Evolutionary conservation across 1,140 invertebrate species (phyloP), one percentile per base, ranked within the genome.

Genomic region (Lineus longissimus): DNA sequence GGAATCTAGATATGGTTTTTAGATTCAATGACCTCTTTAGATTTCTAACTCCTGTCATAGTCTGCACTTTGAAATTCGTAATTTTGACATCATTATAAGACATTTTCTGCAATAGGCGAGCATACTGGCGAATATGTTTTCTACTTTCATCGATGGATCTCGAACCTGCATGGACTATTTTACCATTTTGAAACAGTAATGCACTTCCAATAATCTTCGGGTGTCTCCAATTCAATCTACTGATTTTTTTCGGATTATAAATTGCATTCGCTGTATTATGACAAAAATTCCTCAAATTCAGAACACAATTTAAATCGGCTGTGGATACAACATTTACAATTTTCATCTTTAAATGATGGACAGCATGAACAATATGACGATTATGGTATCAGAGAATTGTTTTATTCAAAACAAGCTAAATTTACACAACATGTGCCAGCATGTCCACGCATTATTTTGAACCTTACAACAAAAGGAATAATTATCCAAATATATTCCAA

Each of bases 221-320:
- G n/a, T 51, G 47, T 51, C 25, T 51, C 47, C 47, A 51, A 9
- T 7, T 51, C n/a, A 51, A 51, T n/a, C 47, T n/a, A n/a, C 47
- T 51, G 25, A 51, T 7, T 27, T 4, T 7, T 51, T 27, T 9
- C 4, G 47, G 47, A 4, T 51, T 27, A 51, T 51, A 51, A n/a
- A 51, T 27, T 6, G 25, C 47, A 51, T 51, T 51, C 9, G 9
- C 6, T 6, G 25, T 23, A 7, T 51, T 51, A 9, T 4, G 4
- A 7, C 4, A 6, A n/a, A 51, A 7, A 7, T 51, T 27, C 19
- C 9, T 27, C n/a, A 51, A 27, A 51, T 51, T n/a, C n/a, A 51
- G n/a, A 4, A 9, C 4, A 27, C n/a, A 4, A 51, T 51, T 51
- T n/a, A 51, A 27, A 51, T 51, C n/a, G 4, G 19, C 47, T 27